phyloP scores from a whole-genome alignment of 2,888 invertebrate genomes.

The Agrotis puta region DNA sequence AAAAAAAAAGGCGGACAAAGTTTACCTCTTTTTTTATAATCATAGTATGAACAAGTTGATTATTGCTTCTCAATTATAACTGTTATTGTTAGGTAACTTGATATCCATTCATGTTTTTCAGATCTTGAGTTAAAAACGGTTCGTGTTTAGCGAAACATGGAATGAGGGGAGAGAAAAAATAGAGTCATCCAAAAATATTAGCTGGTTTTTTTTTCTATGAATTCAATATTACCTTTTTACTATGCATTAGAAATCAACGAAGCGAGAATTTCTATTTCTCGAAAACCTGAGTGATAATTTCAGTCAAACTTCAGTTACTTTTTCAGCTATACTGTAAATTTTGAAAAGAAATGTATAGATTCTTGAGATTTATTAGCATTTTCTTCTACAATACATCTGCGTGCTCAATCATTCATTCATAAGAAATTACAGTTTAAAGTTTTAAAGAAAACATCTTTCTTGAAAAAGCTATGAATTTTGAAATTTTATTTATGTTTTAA shows the following conservation, averaged over 20 bases:
- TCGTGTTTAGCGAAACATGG: background rate
- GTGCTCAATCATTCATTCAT: background rate
- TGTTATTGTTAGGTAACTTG: background rate
- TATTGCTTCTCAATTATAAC: background rate
- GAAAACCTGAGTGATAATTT: background rate
- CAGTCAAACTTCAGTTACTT: background rate
- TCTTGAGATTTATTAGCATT: slow-evolving; percentile 5
- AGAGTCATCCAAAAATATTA: too few relatives aligned
- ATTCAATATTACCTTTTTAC: background rate
- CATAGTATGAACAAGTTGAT: background rate
- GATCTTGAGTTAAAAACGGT: background rate
- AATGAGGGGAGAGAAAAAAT: too few relatives aligned
- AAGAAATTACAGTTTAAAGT: slow-evolving; percentile 2
- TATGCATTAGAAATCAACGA: background rate
- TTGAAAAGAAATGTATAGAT: background rate
- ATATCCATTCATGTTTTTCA: background rate
- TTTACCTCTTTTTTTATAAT: too few relatives aligned
- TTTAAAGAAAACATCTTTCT: background rate
- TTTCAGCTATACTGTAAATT: background rate
- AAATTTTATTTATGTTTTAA: too few relatives aligned
- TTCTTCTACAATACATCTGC: background rate
- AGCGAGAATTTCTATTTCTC: background rate
- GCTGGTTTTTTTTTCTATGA: too few relatives aligned
- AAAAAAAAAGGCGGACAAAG: too few relatives aligned
- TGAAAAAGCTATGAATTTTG: background rate